Base-by-base conservation (phyloP, 2,888 invertebrate species). In the Lasioglossum villosulum region DNA sequence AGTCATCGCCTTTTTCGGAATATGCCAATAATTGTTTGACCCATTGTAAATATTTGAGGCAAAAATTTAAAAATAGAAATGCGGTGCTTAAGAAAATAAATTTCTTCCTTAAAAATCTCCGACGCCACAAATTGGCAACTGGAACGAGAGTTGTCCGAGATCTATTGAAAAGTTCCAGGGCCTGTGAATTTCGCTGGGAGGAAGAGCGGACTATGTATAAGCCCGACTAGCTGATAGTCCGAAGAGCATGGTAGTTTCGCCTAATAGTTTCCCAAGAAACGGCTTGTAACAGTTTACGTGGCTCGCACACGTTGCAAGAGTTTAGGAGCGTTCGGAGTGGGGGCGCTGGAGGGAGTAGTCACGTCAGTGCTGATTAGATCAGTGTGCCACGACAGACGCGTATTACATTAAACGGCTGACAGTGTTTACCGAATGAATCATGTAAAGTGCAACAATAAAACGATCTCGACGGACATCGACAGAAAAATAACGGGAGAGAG, bases 351-450 rank as follows among this genome's bases (percentile, higher is more conserved):
- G 23, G 72, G 72, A n/a, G 48, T 16, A 34, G 72, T 73, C 72
- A 12, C 71, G 71, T 72, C 71, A 45, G 45, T 72, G 42, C 72
- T 48, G 72, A 73, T 73, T 73, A 48, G 34, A 73, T 73, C 72
- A 48, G 48, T 73, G 30, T 48, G 27, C 23, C 48, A 48, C 23
- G 72, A 73, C 72, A 34, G 72, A 73, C 34, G 48, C 72, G 45
- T 73, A 73, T 73, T 73, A 48, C 72, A 73, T 48, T 73, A 48
- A 73, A 73, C 72, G 48, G 30, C 72, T 12, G 23, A 48, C 27
- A 48, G 48, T 48, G 72, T 73, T 73, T 73, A 48, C 30, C 27
- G 72, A 73, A 73, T 30, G 45, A 73, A 73, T 73, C 72, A 48
- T 48, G 72, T 23, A 48, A 48, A 73, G 30, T 42, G 48, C 72